Conservation (phyloP, 1,140 invertebrate species). For the Berghia stephanieae region DNA sequence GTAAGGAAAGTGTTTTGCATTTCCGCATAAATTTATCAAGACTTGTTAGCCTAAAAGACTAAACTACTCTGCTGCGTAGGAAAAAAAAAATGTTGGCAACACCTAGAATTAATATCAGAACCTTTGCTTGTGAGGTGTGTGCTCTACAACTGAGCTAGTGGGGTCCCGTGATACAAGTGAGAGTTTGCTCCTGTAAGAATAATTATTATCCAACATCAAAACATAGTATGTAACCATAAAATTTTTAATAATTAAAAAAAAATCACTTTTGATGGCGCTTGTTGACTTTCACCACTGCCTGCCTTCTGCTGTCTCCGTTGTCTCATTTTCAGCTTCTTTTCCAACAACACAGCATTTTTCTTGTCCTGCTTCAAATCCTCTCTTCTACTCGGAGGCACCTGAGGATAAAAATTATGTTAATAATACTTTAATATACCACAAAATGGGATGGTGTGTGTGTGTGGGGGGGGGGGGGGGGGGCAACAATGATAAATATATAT, state of each 20-base stretch:
- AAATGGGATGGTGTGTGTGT: no score
- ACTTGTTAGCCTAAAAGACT: no score
- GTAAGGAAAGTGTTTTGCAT: no score
- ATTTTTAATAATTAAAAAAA: neutral
- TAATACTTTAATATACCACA: neutral
- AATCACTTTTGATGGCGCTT: neutral
- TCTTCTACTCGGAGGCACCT: slow-evolving; percentile 58
- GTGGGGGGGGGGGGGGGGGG: no score
- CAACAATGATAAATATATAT: neutral
- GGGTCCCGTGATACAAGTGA: neutral
- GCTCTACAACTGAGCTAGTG: neutral
- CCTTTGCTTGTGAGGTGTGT: no score
- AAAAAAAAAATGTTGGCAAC: no score
- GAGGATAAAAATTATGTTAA: slow-evolving; percentile 16
- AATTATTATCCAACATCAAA: neutral
- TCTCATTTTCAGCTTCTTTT: slow-evolving; percentile 41
- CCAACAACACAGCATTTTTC: slow-evolving; percentile 68
- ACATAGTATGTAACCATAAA: neutral
- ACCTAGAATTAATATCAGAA: no score
- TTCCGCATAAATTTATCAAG: no score
- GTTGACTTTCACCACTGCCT: no score
- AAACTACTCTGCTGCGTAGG: no score
- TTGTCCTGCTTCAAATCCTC: slow-evolving; percentile 75
- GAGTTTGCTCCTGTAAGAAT: neutral
- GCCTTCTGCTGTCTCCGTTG: slow-evolving; percentile 42